phyloP scores from a whole-genome alignment of 2,888 invertebrate genomes.

The Tachina grossa region DNA sequence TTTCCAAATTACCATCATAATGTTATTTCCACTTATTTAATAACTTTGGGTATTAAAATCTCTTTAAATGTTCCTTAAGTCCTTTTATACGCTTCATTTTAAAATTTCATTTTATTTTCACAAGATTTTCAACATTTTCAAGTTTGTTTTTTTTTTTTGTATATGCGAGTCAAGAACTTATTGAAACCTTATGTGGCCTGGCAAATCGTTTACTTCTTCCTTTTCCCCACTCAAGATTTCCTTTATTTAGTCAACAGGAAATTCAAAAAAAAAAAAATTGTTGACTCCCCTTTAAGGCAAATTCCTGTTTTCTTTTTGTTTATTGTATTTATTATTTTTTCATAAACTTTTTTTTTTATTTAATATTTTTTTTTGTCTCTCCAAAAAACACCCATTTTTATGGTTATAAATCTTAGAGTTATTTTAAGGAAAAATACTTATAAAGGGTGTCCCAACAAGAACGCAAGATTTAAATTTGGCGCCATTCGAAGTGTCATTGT shows the following conservation, averaged over 20 bases:
- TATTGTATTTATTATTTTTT: slow-evolving; percentile 40
- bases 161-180: slow-evolving; percentile 45
- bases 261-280: slow-evolving; percentile 42
- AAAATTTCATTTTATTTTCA: slow-evolving; percentile 10
- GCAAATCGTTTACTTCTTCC: slow-evolving; percentile 38
- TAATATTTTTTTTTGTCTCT: slow-evolving; percentile 26
- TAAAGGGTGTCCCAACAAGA: no score
- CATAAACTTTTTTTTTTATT: slow-evolving; percentile 28
- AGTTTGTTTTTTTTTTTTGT: not conserved
- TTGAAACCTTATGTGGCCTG: slow-evolving; percentile 53
- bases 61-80: slow-evolving; percentile 15
- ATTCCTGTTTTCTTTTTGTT: slow-evolving; percentile 40
- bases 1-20: slow-evolving; percentile 12
- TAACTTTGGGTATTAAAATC: slow-evolving; percentile 36
- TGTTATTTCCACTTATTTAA: slow-evolving; percentile 17
- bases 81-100: slow-evolving; percentile 28
- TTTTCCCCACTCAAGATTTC: slow-evolving; percentile 27
- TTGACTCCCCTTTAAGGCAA: slow-evolving; percentile 64
- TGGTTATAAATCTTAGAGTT: slow-evolving; percentile 58
- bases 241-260: slow-evolving; percentile 62
- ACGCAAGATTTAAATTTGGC: no score
- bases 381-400: slow-evolving; percentile 50
- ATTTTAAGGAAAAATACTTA: slow-evolving; percentile 29
- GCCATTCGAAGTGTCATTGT: no score
- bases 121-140: slow-evolving; percentile 16